Percentiles rank a stretch among this genome's conserved stretches.
Evolutionary conservation across 1,140 invertebrate species (phyloP).

Genomic region (Dendrolimus kikuchii): DNA sequence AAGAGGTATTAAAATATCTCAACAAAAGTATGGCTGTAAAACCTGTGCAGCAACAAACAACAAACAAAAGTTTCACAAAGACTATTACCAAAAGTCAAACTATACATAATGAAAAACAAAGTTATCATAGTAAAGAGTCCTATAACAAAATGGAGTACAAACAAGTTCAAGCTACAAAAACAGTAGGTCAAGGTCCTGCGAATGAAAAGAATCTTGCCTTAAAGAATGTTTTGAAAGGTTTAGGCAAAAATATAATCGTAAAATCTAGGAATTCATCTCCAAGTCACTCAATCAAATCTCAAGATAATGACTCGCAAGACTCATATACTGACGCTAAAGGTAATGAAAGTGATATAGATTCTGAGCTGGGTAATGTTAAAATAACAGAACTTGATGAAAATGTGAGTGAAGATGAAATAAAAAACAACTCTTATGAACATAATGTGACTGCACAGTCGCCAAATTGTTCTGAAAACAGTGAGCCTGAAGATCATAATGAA

Average conservation of each 20-base stretch:
- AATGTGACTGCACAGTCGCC: slow-evolving; percentile 1
- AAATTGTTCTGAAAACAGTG: slow-evolving; percentile 3
- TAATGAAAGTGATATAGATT: slow-evolving; percentile 3
- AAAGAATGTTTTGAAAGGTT: slow-evolving; percentile 43
- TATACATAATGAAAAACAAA: not conserved
- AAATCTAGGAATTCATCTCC: slow-evolving; percentile 26
- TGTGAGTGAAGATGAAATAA: not conserved
- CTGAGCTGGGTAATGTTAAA: not conserved
- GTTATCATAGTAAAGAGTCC: not conserved
- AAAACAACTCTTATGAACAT: not conserved
- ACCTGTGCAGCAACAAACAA: slow-evolving; percentile 9
- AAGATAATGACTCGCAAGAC: slow-evolving; percentile 18
- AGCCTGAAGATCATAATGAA: slow-evolving; percentile 3
- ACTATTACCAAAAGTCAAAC: not conserved
- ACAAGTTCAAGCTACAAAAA: not conserved
- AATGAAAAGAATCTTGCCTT: slow-evolving; percentile 30
- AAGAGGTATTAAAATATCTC: slow-evolving; percentile 23
- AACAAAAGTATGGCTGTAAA: slow-evolving; percentile 40
- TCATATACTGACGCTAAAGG: not conserved
- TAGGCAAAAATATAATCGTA: slow-evolving; percentile 49
- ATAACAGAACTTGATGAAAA: slow-evolving; percentile 2
- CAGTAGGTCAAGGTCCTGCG: not conserved
- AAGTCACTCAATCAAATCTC: not conserved
- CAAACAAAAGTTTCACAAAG: not conserved
- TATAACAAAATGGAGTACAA: not conserved